Conservation (phyloP, 1,140 invertebrate species). For the Varroa destructor region DNA sequence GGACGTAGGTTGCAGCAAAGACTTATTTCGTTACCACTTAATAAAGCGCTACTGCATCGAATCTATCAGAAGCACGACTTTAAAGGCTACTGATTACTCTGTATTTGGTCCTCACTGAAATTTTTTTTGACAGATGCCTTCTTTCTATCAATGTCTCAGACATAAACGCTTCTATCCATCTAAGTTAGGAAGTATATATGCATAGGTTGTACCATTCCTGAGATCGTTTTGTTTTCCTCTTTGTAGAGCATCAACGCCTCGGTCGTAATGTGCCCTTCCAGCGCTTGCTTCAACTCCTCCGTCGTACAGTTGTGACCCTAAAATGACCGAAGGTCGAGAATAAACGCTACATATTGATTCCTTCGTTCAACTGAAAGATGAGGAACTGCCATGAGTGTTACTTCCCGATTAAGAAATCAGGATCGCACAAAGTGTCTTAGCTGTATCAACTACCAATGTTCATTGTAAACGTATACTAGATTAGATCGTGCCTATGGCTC, state of each 20-base stretch:
- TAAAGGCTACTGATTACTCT: not conserved
- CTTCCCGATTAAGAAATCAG: too few species aligned
- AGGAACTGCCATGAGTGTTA: too few species aligned
- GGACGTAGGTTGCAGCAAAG: too few species aligned
- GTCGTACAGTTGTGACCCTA: constrained; percentile 70
- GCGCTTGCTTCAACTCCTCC: constrained; percentile 79
- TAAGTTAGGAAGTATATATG: not conserved
- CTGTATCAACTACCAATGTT: too few species aligned
- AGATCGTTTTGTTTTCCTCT: constrained; percentile 71
- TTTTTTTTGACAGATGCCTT: not conserved
- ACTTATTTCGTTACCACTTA: not conserved
- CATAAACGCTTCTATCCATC: not conserved
- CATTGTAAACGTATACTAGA: too few species aligned
- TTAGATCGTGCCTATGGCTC: too few species aligned
- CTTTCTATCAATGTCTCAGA: not conserved
- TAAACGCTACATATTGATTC: too few species aligned
- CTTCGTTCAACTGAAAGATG: too few species aligned
- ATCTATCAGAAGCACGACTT: not conserved
- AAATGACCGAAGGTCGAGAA: not conserved
- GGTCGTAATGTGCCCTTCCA: constrained; percentile 92
- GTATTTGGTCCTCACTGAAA: not conserved
- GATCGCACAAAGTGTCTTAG: too few species aligned
- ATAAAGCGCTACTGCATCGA: not conserved
- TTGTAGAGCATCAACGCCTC: constrained; percentile 97
- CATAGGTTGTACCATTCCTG: constrained; percentile 58